These are phyloP conservation scores for Tragelaphus imberbis DNA, from an alignment of 2,113 vertebrate species.

Conservation along the genomic window DNA sequence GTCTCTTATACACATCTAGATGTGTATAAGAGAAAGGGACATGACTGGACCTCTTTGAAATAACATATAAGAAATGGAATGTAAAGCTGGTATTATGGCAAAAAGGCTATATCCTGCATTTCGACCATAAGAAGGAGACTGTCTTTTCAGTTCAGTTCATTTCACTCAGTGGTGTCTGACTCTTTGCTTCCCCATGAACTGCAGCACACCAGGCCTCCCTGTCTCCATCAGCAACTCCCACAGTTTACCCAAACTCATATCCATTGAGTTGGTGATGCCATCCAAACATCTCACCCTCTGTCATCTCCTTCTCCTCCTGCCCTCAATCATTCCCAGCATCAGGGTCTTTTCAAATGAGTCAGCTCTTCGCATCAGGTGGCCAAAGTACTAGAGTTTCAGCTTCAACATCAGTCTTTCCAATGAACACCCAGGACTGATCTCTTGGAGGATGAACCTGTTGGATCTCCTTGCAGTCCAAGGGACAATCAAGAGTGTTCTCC, in stretches of 20 bases:
- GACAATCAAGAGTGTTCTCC: neutral
- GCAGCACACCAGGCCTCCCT: neutral
- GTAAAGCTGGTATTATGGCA: neutral
- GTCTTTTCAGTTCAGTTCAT: neutral
- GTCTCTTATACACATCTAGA: too few relatives aligned
- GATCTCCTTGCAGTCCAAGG: neutral
- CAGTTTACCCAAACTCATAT: neutral
- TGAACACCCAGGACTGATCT: neutral
- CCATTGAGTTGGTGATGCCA: neutral
- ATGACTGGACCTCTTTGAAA: neutral
- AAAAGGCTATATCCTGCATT: neutral
- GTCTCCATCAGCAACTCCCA: neutral
- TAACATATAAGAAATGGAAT: neutral
- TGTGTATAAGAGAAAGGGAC: too few relatives aligned
- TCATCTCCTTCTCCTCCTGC: neutral
- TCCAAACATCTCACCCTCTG: neutral
- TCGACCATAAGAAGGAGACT: neutral
- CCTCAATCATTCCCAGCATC: neutral
- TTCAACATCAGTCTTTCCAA: neutral
- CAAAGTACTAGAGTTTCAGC: neutral
- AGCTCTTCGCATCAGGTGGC: neutral
- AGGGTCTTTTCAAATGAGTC: neutral
- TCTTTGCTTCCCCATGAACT: neutral
- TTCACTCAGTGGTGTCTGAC: neutral
- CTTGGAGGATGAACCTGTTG: neutral